Conservation (phyloP, 2,888 invertebrate genomes). For the Prenolepis imparis region DNA sequence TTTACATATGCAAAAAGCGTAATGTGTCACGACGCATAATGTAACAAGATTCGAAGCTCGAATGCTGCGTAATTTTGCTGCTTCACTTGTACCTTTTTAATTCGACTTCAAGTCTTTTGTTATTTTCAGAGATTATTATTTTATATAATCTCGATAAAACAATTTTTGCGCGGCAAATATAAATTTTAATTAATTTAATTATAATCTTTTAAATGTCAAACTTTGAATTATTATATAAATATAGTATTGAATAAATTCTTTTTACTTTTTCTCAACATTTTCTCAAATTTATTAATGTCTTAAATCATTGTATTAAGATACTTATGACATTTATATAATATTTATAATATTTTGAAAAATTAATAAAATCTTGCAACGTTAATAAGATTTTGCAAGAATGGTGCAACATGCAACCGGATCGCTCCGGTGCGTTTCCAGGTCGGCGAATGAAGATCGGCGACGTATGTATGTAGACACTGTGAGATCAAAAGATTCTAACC, state of each 20-base stretch:
- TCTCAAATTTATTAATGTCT: too few relatives aligned
- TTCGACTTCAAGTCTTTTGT: not conserved
- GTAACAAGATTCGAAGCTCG: not conserved
- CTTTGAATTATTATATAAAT: not conserved
- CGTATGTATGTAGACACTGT: not conserved
- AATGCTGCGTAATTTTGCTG: not conserved
- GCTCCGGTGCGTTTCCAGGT: not conserved
- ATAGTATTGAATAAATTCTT: not conserved
- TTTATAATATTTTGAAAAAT: not conserved
- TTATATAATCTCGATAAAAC: not conserved
- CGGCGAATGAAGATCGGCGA: constrained; percentile 6
- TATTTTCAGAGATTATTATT: not conserved
- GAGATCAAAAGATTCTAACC: constrained; percentile 23
- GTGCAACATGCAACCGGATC: not conserved
- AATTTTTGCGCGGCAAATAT: not conserved
- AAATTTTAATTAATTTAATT: not conserved
- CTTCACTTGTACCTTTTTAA: not conserved
- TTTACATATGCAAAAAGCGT: constrained; percentile 20
- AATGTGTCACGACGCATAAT: constrained; percentile 1
- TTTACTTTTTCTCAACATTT: too few relatives aligned
- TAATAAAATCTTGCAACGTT: not conserved
- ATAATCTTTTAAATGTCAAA: not conserved
- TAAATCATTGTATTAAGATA: not conserved
- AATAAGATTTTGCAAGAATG: too few relatives aligned
- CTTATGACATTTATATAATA: not conserved